These are phyloP conservation scores for Agelastica alni DNA, from an alignment of 2,888 invertebrate genomes.

Conservation along the genomic window DNA sequence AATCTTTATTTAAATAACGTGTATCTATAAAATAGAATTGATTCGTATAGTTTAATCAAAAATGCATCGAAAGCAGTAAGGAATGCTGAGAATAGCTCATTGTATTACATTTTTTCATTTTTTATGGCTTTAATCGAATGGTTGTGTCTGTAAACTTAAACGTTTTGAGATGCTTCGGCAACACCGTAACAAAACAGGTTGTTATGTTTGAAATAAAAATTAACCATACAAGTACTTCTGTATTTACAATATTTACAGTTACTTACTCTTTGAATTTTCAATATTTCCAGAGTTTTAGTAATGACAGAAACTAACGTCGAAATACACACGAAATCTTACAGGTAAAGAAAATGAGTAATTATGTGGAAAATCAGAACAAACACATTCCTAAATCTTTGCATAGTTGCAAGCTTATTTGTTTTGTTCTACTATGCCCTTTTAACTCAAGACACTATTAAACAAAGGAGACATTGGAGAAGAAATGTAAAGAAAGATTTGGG, in stretches of 20 bases:
- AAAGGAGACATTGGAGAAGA: constrained; percentile 25
- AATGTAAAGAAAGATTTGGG: constrained; percentile 25
- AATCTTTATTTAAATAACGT: no score
- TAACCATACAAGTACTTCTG: constrained; percentile 2
- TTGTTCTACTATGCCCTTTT: constrained; percentile 40
- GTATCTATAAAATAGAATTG: no score
- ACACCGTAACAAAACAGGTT: constrained; percentile 1
- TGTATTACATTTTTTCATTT: no score
- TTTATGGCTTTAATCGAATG: no score
- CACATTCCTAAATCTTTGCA: constrained; percentile 38
- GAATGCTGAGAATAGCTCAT: no score
- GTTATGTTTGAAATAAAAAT: constrained; percentile 6
- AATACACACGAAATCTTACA: no score
- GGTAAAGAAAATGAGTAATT: constrained; percentile 23
- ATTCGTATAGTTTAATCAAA: no score
- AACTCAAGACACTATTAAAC: constrained; percentile 29
- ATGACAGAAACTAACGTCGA: no score
- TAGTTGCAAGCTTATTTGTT: constrained; percentile 37
- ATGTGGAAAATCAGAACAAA: constrained; percentile 37
- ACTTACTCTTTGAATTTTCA: background rate
- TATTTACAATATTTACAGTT: background rate
- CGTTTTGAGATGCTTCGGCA: no score
- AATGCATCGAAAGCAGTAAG: no score
- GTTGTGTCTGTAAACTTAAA: no score
- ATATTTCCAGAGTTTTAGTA: no score